Evolutionary conservation across 2,888 invertebrate genomes (phyloP).

Genomic region (Rotaria socialis): DNA sequence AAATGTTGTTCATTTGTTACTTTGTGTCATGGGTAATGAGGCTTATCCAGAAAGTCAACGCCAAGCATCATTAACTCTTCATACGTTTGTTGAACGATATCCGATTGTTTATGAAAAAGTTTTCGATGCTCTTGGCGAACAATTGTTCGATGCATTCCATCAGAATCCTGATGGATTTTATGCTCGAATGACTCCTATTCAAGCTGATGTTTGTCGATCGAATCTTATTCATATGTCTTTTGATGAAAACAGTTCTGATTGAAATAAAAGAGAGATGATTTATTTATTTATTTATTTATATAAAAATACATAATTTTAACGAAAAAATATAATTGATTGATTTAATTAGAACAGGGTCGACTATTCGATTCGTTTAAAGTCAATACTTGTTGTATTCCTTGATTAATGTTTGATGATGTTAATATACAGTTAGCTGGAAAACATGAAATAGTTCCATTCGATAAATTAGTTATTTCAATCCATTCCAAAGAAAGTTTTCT

Average conservation of each 20-base stretch:
- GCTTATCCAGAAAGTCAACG: slow-evolving; percentile 59
- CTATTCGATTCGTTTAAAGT: not conserved
- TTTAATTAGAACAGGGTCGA: not conserved
- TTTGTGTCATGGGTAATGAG: slow-evolving; percentile 58
- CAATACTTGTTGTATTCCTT: not conserved
- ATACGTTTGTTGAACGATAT: slow-evolving; percentile 48
- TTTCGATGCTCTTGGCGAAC: slow-evolving; percentile 57
- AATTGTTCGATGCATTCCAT: slow-evolving; percentile 57
- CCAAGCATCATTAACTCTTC: slow-evolving; percentile 57
- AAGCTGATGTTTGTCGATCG: slow-evolving; percentile 58
- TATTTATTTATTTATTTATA: not conserved
- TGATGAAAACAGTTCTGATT: not conserved
- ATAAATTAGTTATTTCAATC: not conserved
- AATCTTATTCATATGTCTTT: slow-evolving; percentile 52
- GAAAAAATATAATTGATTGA: no score
- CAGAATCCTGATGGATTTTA: slow-evolving; percentile 57
- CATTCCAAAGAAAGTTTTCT: not conserved
- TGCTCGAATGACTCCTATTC: slow-evolving; percentile 57
- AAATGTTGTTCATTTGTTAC: slow-evolving; percentile 56
- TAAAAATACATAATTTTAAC: not conserved
- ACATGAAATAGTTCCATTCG: not conserved
- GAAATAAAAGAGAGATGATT: not conserved
- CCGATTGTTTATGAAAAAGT: slow-evolving; percentile 59
- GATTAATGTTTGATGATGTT: not conserved
- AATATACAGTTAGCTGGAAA: not conserved